A percentile compares a stretch with the other conserved stretches of the same genome.
phyloP scores from a whole-genome alignment of 2,113 vertebrate species.

The Callospermophilus lateralis region DNA sequence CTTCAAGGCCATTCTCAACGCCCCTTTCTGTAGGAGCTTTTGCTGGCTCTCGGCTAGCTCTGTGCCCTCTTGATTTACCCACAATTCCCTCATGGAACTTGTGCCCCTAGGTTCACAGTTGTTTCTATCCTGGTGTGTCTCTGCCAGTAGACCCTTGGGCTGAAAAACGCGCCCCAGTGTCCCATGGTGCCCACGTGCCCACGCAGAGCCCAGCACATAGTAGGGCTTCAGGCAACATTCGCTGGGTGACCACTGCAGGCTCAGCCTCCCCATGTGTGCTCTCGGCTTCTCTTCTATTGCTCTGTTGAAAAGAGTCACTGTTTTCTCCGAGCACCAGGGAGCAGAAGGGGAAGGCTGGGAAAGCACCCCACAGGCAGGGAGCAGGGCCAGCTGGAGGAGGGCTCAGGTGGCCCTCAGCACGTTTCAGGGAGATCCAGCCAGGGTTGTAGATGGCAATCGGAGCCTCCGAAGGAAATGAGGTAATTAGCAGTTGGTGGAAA shows the following conservation, averaged over 20 bases:
- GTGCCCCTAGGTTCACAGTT: neutral
- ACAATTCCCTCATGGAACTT: neutral
- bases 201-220: neutral
- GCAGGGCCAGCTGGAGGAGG: neutral
- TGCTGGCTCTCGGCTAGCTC: neutral
- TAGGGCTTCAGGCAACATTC: neutral
- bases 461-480: constrained; percentile 57
- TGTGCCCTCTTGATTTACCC: neutral
- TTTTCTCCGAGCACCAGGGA: constrained; percentile 10
- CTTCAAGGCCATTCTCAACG: neutral
- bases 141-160: neutral
- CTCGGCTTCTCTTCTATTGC: neutral
- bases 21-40: neutral
- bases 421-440: constrained; percentile 49
- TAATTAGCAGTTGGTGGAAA: constrained; percentile 74
- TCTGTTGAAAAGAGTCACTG: neutral
- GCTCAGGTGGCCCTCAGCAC: constrained; percentile 59
- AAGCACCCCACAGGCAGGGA: neutral
- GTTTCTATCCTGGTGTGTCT: neutral
- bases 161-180: neutral
- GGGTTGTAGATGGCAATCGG: constrained; percentile 64
- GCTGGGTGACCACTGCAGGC: neutral
- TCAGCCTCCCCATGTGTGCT: neutral
- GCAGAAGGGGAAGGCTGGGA: neutral
- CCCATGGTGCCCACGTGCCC: neutral